Evolutionary conservation across 2,888 invertebrate genomes (phyloP).

Genomic region (Drosophila rellima): DNA sequence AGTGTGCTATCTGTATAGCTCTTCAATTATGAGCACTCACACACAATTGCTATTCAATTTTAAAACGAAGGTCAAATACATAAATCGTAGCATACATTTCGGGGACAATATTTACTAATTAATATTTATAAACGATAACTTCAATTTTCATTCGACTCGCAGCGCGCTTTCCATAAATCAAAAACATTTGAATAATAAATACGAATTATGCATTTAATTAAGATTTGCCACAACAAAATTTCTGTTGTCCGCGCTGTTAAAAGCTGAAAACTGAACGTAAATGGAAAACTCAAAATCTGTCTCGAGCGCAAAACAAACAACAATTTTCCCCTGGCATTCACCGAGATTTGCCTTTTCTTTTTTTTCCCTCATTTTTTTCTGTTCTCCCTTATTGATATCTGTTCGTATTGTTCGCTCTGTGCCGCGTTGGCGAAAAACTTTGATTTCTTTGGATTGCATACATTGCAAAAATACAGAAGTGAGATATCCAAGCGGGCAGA

Average conservation of each 20-base stretch:
- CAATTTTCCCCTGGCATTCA: conserved; percentile 36
- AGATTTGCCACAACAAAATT: conserved; percentile 64
- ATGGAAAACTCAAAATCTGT: conserved; percentile 9
- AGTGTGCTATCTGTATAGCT: conserved; percentile 17
- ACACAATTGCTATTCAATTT: conserved; percentile 59
- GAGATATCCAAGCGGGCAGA: conserved; percentile 49
- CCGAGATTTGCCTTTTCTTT: conserved; percentile 8
- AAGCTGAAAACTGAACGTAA: not conserved
- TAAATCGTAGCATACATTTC: conserved; percentile 37
- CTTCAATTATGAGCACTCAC: conserved; percentile 53
- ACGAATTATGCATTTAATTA: conserved; percentile 81
- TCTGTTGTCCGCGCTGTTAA: not conserved
- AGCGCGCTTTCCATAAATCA: conserved; percentile 76
- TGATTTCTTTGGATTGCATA: conserved; percentile 74
- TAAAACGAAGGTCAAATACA: conserved; percentile 37
- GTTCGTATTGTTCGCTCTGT: conserved; percentile 21
- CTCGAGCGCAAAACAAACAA: conserved; percentile 49
- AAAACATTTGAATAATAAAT: conserved; percentile 79
- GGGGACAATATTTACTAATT: conserved; percentile 51
- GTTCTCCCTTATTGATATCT: conserved; percentile 46
- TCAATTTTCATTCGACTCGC: not conserved
- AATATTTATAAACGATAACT: conserved; percentile 72
- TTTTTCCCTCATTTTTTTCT: conserved; percentile 1
- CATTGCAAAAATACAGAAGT: too few relatives aligned
- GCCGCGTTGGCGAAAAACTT: conserved; percentile 50